Conservation (phyloP, 2,888 invertebrate species). For the Pseudococcus viburni region DNA sequence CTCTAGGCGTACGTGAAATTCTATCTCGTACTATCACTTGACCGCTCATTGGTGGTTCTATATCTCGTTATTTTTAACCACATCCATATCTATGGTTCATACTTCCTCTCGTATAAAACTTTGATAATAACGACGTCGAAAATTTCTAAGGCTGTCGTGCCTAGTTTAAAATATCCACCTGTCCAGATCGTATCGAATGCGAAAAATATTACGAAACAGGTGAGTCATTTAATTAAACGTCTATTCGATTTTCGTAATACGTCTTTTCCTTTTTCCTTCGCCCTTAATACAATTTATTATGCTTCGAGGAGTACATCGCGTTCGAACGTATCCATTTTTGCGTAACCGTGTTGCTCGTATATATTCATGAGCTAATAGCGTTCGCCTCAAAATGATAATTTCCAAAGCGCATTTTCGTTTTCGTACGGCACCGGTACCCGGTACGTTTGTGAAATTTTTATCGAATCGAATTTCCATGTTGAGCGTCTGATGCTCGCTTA, state of each 20-base stretch:
- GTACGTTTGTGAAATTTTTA: not conserved
- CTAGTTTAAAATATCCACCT: too few relatives aligned
- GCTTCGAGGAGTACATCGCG: constrained; percentile 9
- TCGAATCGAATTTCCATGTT: constrained; percentile 22
- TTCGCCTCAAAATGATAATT: constrained; percentile 3
- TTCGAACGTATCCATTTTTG: not conserved
- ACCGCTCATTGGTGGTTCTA: not conserved
- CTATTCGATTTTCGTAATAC: not conserved
- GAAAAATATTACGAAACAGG: not conserved
- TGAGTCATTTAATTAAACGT: constrained; percentile 5
- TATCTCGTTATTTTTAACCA: too few relatives aligned
- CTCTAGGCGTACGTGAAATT: not conserved
- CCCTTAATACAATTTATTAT: not conserved
- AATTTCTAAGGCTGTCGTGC: too few relatives aligned
- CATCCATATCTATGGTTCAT: too few relatives aligned
- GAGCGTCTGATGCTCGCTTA: not conserved
- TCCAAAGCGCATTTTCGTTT: not conserved
- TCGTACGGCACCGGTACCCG: not conserved
- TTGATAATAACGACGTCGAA: too few relatives aligned
- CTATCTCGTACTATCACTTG: not conserved
- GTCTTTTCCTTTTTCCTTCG: not conserved
- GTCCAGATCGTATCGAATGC: not conserved
- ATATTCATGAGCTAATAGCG: not conserved
- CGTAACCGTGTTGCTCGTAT: not conserved
- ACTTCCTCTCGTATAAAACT: not conserved